Evolutionary conservation across 2,888 invertebrate genomes (phyloP).

Genomic region (Lithodes maja): DNA sequence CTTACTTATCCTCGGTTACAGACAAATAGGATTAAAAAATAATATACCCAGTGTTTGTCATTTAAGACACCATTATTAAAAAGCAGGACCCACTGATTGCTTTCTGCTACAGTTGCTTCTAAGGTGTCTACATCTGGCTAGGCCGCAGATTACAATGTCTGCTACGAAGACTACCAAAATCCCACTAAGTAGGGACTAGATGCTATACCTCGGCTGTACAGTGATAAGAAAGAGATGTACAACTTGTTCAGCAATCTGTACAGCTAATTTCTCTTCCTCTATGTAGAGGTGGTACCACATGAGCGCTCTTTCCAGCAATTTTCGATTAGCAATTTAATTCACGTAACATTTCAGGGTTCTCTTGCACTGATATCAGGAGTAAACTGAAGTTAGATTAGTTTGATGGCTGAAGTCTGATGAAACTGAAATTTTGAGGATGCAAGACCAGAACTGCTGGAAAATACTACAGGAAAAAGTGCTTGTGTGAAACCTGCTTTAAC

Average conservation of each 20-base stretch:
- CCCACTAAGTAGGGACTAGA: not conserved
- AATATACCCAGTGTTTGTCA: not conserved
- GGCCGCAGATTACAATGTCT: not conserved
- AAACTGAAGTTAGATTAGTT: too few species aligned
- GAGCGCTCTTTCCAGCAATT: not conserved
- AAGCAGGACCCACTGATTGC: not conserved
- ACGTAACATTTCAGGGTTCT: too few species aligned
- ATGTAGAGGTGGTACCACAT: not conserved
- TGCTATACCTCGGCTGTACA: not conserved
- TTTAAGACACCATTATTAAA: not conserved
- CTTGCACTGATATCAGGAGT: too few species aligned
- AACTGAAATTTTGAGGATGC: too few species aligned
- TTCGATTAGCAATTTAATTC: not conserved
- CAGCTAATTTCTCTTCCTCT: not conserved
- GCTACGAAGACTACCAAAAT: not conserved
- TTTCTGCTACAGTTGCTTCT: not conserved
- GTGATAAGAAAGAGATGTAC: not conserved
- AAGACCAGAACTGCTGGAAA: too few species aligned
- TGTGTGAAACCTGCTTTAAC: too few species aligned
- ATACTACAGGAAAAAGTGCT: too few species aligned
- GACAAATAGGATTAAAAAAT: not conserved
- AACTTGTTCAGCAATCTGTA: not conserved
- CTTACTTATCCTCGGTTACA: not conserved
- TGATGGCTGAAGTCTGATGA: too few species aligned
- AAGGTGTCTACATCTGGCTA: not conserved